Evolutionary conservation across 2,113 vertebrate genomes (phyloP).

Genomic region (Paraplagusia blochii): DNA sequence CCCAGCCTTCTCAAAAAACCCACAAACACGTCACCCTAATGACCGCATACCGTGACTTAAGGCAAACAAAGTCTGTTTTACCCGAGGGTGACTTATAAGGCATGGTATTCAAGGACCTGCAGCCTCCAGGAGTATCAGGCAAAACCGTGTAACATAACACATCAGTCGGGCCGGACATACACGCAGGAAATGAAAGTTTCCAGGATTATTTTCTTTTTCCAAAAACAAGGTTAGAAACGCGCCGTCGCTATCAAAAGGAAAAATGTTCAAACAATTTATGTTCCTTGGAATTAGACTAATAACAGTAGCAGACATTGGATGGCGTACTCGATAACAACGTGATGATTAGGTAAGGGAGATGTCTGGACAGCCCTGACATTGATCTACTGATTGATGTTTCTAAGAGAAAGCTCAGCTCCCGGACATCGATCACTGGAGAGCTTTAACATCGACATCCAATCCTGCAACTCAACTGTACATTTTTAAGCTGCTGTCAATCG

Average conservation of each 20-base stretch:
- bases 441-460: conserved; percentile 36
- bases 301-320: neutral
- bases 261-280: conserved; percentile 24
- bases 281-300: conserved; percentile 24
- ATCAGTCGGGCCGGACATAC: conserved; percentile 23
- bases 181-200: conserved; percentile 63
- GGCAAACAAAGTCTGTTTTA: conserved; percentile 27
- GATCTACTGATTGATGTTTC: conserved; percentile 32
- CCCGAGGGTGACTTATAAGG: conserved; percentile 48
- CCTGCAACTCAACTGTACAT: conserved; percentile 9
- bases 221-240: conserved; percentile 45
- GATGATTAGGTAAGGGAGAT: conserved; percentile 18
- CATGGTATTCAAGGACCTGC: conserved; percentile 42
- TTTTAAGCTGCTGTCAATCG: conserved; percentile 23
- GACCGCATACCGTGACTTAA: conserved; percentile 33
- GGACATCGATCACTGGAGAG: conserved; percentile 15
- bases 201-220: conserved; percentile 37
- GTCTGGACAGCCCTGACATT: conserved; percentile 4
- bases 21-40: conserved; percentile 4
- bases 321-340: conserved; percentile 13
- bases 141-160: conserved; percentile 41
- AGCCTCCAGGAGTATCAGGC: conserved; percentile 24
- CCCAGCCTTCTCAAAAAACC: neutral
- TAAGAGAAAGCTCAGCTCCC: conserved; percentile 20
- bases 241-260: neutral